Evolutionary conservation across 2,113 vertebrate species (phyloP).

Genomic region (Bucco capensis): DNA sequence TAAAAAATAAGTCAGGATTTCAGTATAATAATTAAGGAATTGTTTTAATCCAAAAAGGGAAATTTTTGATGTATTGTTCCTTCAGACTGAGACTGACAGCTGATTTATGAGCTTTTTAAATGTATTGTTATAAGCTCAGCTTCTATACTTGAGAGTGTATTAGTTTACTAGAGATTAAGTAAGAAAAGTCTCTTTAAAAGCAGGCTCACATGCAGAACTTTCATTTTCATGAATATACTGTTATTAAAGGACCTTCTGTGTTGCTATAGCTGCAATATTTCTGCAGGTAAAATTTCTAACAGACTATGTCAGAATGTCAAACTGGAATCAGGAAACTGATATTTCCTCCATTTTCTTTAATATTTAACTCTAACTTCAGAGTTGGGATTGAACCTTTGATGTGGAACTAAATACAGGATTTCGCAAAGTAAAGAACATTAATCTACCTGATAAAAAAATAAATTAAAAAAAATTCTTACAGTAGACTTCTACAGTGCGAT

Average conservation of each 20-base stretch:
- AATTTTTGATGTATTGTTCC: background rate
- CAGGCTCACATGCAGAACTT: background rate
- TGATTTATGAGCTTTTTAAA: background rate
- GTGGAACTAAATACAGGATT: background rate
- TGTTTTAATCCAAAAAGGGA: background rate
- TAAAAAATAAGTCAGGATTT: background rate
- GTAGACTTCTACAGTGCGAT: background rate
- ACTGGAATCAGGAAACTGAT: background rate
- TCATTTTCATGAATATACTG: background rate
- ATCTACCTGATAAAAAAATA: background rate
- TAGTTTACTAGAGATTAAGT: background rate
- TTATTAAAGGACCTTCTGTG: background rate
- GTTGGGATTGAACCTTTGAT: background rate
- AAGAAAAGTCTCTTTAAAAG: background rate
- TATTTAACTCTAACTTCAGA: background rate
- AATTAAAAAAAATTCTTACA: background rate
- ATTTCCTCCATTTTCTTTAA: background rate
- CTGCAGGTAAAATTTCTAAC: background rate
- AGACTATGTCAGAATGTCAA: background rate
- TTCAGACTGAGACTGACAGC: background rate
- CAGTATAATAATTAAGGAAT: background rate
- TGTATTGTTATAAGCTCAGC: background rate
- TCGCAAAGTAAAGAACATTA: background rate
- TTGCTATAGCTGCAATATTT: background rate
- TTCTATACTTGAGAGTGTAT: background rate